phyloP scores from a whole-genome alignment of 2,888 invertebrate genomes.

The Aproaerema taeniolella region DNA sequence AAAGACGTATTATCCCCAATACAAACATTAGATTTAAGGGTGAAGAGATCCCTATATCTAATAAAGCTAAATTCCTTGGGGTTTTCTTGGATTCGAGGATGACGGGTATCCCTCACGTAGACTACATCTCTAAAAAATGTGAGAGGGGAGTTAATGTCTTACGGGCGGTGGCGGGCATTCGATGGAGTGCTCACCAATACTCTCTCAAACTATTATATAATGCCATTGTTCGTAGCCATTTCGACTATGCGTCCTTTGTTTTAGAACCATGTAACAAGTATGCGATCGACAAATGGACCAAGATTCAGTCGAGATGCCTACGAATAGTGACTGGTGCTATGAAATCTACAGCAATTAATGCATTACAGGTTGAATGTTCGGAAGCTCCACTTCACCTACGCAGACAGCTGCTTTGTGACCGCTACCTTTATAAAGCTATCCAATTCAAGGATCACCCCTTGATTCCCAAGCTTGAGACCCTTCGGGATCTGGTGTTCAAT shows the following conservation, averaged over 20 bases:
- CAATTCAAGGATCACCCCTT: conserved; percentile 3
- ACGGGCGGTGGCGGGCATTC: conserved; percentile 13
- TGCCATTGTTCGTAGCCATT: conserved; percentile 18
- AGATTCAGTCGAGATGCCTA: conserved; percentile 15
- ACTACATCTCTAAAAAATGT: conserved; percentile 17
- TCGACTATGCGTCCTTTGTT: conserved; percentile 18
- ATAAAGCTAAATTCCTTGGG: conserved; percentile 20
- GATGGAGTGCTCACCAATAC: conserved; percentile 18
- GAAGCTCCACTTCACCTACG: conserved; percentile 12
- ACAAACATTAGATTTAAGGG: background rate
- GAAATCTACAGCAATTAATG: conserved; percentile 24
- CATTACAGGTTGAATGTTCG: conserved; percentile 13
- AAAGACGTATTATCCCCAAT: conserved; percentile 12
- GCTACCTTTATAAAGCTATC: conserved; percentile 2
- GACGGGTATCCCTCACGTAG: conserved; percentile 13
- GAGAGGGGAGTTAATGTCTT: conserved; percentile 20
- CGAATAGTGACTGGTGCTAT: conserved; percentile 23
- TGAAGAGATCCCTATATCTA: background rate
- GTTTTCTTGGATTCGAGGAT: conserved; percentile 18
- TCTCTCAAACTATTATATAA: conserved; percentile 6
- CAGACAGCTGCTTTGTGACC: conserved; percentile 10
- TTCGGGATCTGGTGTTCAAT: background rate
- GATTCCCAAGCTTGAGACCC: background rate
- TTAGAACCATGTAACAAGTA: conserved; percentile 19
- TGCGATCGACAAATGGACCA: background rate